Evolutionary conservation across 2,113 vertebrate species (phyloP).

Genomic region (Sprattus sprattus): DNA sequence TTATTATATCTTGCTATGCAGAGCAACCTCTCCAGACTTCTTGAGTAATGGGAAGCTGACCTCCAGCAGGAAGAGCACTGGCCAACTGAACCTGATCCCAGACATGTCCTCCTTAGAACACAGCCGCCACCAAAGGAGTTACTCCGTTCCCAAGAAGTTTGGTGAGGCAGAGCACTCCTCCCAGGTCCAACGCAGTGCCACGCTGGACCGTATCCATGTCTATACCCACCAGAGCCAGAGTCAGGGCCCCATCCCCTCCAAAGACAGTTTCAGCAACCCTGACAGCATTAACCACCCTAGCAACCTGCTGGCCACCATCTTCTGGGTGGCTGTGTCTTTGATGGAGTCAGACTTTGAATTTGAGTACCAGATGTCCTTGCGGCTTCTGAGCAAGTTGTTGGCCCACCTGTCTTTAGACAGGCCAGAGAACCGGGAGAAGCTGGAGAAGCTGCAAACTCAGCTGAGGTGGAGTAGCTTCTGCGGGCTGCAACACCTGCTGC

Average conservation of each 20-base stretch:
- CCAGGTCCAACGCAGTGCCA: slow-evolving; percentile 89
- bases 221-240: slow-evolving; percentile 82
- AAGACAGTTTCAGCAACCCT: slow-evolving; percentile 79
- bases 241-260: slow-evolving; percentile 70
- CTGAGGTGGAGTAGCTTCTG: slow-evolving; percentile 95
- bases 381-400: slow-evolving; percentile 88
- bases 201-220: slow-evolving; percentile 84
- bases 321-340: slow-evolving; percentile 94
- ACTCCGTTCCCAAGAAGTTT: slow-evolving; percentile 97
- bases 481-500: slow-evolving; percentile 90
- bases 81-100: slow-evolving; percentile 84
- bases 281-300: slow-evolving; percentile 86
- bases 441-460: slow-evolving; percentile 95
- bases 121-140: slow-evolving; percentile 91
- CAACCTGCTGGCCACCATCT: slow-evolving; percentile 92
- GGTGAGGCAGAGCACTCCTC: slow-evolving; percentile 84
- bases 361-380: slow-evolving; percentile 94
- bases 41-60: slow-evolving; percentile 84
- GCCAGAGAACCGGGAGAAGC: slow-evolving; percentile 89
- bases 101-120: slow-evolving; percentile 85
- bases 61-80: slow-evolving; percentile 91
- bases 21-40: slow-evolving; percentile 93
- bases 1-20: slow-evolving; percentile 26
- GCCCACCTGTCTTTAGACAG: slow-evolving; percentile 91
- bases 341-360: slow-evolving; percentile 99